phyloP scores from a whole-genome alignment of 2,113 vertebrate genomes.

The Chionomys nivalis region DNA sequence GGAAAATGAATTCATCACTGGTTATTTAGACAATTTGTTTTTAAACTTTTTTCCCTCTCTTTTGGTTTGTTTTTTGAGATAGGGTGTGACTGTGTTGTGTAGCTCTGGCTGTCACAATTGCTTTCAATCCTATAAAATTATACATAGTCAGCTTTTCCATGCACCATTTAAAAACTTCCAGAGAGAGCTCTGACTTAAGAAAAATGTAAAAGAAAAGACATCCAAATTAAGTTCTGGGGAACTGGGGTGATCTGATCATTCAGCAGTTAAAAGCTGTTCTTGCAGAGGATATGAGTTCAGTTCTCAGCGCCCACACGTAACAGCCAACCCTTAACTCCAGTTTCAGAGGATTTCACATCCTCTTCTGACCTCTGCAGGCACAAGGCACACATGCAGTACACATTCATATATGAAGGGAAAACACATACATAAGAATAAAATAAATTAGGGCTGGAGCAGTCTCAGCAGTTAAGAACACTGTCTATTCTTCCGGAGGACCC shows the following conservation, averaged over 20 bases:
- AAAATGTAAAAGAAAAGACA: background rate
- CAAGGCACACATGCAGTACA: background rate
- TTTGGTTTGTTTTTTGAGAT: background rate
- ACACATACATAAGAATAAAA: background rate
- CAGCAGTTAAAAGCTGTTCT: background rate
- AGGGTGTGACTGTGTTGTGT: background rate
- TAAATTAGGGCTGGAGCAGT: background rate
- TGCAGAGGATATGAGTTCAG: background rate
- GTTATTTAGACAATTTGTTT: conserved; percentile 24
- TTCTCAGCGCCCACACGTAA: background rate
- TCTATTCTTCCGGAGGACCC: background rate
- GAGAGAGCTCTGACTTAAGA: background rate
- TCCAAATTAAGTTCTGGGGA: background rate
- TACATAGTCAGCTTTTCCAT: conserved; percentile 5
- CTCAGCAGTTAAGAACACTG: background rate
- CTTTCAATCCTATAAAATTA: conserved; percentile 40
- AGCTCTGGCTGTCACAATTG: background rate
- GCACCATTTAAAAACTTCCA: background rate
- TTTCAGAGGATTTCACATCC: too few relatives aligned
- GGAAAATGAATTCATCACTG: background rate
- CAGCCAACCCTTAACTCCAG: background rate
- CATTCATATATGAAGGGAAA: background rate
- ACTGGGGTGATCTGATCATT: fast-evolving
- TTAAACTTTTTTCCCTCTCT: background rate
- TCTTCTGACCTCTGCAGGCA: background rate